Percentiles rank a stretch among this genome's conserved stretches.
Conservation (phyloP, 2,797 vertebrate genomes). For the Microhierax caerulescens region DNA sequence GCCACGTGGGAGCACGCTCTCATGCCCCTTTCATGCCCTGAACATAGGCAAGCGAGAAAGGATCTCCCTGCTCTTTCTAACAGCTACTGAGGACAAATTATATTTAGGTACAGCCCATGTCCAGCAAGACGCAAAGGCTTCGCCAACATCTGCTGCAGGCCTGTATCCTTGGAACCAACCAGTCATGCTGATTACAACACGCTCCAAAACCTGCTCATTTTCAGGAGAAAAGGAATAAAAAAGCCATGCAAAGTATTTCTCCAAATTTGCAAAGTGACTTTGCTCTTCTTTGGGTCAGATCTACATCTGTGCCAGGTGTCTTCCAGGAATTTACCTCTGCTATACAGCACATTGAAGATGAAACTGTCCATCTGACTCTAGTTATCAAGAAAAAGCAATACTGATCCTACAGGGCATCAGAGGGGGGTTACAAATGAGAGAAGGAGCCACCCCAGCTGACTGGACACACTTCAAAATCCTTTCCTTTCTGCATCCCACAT, state of each 20-base stretch:
- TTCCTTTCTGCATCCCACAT: neutral
- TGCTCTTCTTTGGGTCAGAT: neutral
- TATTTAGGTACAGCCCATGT: neutral
- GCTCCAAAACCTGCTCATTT: neutral
- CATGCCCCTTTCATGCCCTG: neutral
- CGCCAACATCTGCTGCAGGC: neutral
- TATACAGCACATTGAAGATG: neutral
- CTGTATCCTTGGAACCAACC: neutral
- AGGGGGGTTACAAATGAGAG: conserved; percentile 13
- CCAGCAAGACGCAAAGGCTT: neutral
- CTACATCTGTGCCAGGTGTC: neutral
- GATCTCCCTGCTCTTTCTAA: neutral
- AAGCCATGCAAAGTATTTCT: neutral
- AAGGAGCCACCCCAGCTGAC: neutral
- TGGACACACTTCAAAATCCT: conserved; percentile 28
- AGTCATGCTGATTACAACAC: neutral
- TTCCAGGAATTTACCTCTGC: neutral
- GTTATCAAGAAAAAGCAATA: neutral
- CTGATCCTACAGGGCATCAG: neutral
- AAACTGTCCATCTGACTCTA: conserved; percentile 33
- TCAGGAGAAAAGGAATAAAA: neutral
- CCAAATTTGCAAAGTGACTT: neutral
- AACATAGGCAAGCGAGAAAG: neutral
- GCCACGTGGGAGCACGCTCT: accelerated
- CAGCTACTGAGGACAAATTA: neutral